A percentile compares a stretch with the other conserved stretches of the same genome.
Conservation (phyloP, 2,888 invertebrate genomes). For the Mycalesis mineus region DNA sequence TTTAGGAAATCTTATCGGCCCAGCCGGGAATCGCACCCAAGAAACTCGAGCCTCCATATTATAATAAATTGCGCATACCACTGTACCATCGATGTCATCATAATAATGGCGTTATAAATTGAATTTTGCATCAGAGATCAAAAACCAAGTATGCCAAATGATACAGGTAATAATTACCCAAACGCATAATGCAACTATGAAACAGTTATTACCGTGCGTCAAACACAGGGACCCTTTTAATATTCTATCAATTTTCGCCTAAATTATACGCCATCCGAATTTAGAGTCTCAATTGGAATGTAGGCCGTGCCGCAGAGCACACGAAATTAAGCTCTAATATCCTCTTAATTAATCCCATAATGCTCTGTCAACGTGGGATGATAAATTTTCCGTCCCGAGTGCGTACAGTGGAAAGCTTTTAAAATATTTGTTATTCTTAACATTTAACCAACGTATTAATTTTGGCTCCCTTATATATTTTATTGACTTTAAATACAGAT, state of each 20-base stretch:
- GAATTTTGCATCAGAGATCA: too few species aligned
- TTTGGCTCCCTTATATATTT: neutral
- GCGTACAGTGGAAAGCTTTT: constrained; percentile 38
- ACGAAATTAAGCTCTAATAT: constrained; percentile 21
- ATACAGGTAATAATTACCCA: neutral
- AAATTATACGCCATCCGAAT: constrained; percentile 17
- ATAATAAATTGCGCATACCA: too few species aligned
- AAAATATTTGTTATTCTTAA: constrained; percentile 36
- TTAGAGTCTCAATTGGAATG: constrained; percentile 20
- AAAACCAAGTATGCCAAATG: too few species aligned
- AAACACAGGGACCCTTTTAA: constrained; percentile 4
- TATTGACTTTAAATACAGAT: too few species aligned
- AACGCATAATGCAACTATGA: neutral
- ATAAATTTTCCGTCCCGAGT: constrained; percentile 22
- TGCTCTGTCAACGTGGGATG: constrained; percentile 10
- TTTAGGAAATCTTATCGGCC: too few species aligned
- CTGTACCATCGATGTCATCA: too few species aligned
- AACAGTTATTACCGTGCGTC: neutral
- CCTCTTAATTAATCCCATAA: constrained; percentile 25
- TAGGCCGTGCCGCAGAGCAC: constrained; percentile 17
- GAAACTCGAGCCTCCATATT: too few species aligned
- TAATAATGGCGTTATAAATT: too few species aligned
- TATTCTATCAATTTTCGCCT: constrained; percentile 22
- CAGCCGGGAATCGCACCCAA: too few species aligned
- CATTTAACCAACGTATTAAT: constrained; percentile 16